Evolutionary conservation across 2,888 invertebrate species (phyloP).

Genomic region (Hirudinaria manillensis): DNA sequence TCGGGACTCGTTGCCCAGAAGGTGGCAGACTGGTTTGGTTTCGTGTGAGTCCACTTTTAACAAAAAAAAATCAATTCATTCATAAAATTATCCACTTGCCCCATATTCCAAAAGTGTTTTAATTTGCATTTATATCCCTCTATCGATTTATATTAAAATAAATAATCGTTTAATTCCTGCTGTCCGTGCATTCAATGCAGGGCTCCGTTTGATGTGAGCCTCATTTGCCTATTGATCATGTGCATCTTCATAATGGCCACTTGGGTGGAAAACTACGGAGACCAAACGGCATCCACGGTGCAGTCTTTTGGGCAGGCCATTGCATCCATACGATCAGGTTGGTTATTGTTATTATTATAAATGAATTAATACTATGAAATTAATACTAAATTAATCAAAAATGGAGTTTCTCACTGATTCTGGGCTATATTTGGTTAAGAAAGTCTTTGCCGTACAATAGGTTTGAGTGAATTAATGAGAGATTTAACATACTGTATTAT

Average conservation of each 20-base stretch:
- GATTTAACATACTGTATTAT: too few relatives aligned
- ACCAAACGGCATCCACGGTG: slow-evolving; percentile 42
- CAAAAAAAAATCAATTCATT: too few relatives aligned
- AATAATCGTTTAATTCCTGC: too few relatives aligned
- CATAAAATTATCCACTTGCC: too few relatives aligned
- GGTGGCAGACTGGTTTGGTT: slow-evolving; percentile 56
- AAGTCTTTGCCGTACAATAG: not conserved
- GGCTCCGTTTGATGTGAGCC: slow-evolving; percentile 20
- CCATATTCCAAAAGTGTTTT: too few relatives aligned
- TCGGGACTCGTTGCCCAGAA: slow-evolving; percentile 56
- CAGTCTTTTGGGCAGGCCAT: slow-evolving; percentile 37
- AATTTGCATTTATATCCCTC: too few relatives aligned
- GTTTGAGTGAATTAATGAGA: too few relatives aligned
- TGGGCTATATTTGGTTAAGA: not conserved
- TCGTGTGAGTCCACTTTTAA: slow-evolving; percentile 50
- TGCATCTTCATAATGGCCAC: slow-evolving; percentile 45
- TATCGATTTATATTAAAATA: too few relatives aligned
- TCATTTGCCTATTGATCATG: slow-evolving; percentile 19
- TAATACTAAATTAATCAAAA: too few relatives aligned
- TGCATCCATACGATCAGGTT: slow-evolving; percentile 37
- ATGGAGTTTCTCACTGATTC: too few relatives aligned
- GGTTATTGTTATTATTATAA: not conserved
- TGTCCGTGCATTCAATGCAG: too few relatives aligned
- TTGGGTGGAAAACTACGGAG: slow-evolving; percentile 54
- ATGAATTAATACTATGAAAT: too few relatives aligned